Conservation (phyloP, 2,113 vertebrate genomes). For the Ahaetulla prasina region DNA sequence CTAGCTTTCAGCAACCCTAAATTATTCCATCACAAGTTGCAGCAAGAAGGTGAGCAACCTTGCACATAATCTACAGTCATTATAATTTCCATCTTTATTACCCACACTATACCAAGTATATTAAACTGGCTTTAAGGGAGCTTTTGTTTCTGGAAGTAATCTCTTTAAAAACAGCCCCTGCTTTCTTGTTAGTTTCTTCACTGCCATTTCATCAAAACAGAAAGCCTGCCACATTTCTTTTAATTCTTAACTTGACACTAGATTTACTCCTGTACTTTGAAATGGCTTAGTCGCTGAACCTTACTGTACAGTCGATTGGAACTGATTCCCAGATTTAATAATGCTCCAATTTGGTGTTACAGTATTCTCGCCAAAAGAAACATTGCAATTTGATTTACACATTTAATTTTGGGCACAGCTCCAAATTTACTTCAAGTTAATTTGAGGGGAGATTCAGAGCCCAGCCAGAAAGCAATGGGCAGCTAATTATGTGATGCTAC, state of each 20-base stretch:
- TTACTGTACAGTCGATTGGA: fast-evolving
- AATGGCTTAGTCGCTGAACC: slow-evolving; percentile 5
- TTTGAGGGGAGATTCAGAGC: not conserved
- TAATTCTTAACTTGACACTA: slow-evolving; percentile 22
- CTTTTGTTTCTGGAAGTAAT: slow-evolving; percentile 67
- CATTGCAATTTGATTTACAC: not conserved
- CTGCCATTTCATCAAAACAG: slow-evolving; percentile 66
- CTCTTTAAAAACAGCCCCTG: slow-evolving; percentile 55
- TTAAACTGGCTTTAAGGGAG: slow-evolving; percentile 66
- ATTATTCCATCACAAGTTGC: slow-evolving; percentile 71
- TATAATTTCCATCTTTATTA: slow-evolving; percentile 73
- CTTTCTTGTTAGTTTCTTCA: slow-evolving; percentile 67
- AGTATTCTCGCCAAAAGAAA: not conserved
- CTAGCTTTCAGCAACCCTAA: slow-evolving; percentile 66
- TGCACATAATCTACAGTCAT: slow-evolving; percentile 71
- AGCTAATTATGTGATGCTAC: not conserved
- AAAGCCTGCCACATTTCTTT: slow-evolving; percentile 57
- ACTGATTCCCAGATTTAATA: not conserved
- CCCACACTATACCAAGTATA: slow-evolving; percentile 66
- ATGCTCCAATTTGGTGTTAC: not conserved
- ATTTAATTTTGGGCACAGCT: not conserved
- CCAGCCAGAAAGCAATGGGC: not conserved
- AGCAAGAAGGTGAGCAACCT: slow-evolving; percentile 70
- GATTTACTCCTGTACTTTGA: not conserved
- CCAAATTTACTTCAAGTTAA: not conserved